Conservation (phyloP, 2,113 vertebrate species). For the Tachysurus fulvidraco region DNA sequence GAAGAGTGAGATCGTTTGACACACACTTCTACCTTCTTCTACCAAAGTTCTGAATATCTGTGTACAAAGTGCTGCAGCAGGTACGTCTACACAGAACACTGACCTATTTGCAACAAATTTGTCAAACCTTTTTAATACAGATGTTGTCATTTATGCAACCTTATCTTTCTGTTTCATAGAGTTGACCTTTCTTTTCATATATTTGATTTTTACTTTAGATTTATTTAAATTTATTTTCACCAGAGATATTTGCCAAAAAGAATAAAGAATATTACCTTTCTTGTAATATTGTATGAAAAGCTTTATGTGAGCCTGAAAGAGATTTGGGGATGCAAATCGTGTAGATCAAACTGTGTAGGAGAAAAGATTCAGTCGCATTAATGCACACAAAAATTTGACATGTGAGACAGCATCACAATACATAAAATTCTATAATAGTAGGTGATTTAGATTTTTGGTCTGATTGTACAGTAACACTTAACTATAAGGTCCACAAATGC, state of each 20-base stretch:
- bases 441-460: neutral
- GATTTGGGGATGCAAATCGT: neutral
- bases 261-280: neutral
- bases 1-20: neutral
- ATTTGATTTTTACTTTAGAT: neutral
- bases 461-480: neutral
- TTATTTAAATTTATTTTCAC: neutral
- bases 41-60: constrained; percentile 8
- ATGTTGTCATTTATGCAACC: neutral
- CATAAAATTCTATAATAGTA: no score
- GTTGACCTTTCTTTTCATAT: neutral
- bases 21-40: neutral
- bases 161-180: neutral
- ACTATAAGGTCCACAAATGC: neutral
- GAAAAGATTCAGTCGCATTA: neutral
- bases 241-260: neutral
- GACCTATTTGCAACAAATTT: neutral
- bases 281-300: neutral
- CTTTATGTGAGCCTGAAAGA: neutral
- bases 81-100: constrained; percentile 17
- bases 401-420: neutral
- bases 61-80: constrained; percentile 7
- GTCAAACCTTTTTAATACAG: neutral
- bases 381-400: neutral
- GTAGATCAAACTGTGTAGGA: neutral